Evolutionary conservation across 2,113 vertebrate species (phyloP).

Genomic region (Catharus minimus): DNA sequence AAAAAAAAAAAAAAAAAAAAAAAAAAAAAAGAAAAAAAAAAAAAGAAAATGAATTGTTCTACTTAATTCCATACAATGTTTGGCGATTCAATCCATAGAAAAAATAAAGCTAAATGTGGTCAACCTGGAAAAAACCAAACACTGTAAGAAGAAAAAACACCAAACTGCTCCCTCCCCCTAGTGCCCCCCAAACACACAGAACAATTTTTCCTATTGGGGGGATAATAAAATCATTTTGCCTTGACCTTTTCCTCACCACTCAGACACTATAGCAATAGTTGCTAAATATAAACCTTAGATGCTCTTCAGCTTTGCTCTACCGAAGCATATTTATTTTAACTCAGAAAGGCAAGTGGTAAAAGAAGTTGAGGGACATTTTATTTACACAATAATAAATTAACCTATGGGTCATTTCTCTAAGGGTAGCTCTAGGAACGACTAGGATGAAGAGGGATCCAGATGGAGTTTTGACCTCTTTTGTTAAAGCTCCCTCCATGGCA

Average conservation of each 20-base stretch:
- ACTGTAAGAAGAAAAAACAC: neutral
- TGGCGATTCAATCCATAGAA: neutral
- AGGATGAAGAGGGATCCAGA: constrained; percentile 31
- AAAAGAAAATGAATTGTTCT: neutral
- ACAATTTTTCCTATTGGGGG: neutral
- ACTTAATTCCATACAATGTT: neutral
- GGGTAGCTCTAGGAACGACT: constrained; percentile 35
- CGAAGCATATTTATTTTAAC: constrained; percentile 1
- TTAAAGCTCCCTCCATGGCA: constrained; percentile 18
- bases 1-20: too few species aligned
- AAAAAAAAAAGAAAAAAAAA: neutral
- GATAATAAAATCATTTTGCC: neutral
- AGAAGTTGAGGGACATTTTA: constrained; percentile 17
- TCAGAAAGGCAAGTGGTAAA: constrained; percentile 1
- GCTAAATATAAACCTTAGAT: constrained; percentile 2
- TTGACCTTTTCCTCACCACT: constrained; percentile 17
- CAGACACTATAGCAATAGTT: neutral
- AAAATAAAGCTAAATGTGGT: neutral
- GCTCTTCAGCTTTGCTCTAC: neutral
- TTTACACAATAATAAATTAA: constrained; percentile 41
- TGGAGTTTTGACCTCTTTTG: constrained; percentile 58
- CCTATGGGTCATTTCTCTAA: neutral
- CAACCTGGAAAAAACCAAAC: neutral
- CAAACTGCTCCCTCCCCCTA: rapidly evolving
- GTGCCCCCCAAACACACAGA: neutral